Base-by-base conservation (phyloP, 1,140 invertebrate species). In the Penaeus japonicus region DNA sequence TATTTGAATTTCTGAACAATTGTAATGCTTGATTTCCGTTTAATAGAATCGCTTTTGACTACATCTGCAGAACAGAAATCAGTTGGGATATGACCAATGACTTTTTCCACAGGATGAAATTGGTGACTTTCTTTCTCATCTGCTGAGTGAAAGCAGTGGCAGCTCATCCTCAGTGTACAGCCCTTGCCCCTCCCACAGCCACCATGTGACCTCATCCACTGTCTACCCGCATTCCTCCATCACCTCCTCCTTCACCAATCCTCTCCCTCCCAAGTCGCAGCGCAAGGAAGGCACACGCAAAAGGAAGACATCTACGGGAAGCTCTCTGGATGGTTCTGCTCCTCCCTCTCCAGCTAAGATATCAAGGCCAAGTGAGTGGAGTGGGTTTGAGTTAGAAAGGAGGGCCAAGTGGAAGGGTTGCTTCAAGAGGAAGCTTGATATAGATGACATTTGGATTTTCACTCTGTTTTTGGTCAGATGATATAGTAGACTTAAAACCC, bases 31-130 rank as follows among this genome's bases (percentile, higher is more conserved):
- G 10, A 39, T 39, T 39, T 39, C 35, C 2, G 7, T 39, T 7
- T 39, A 2, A 39, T 39, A 39, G 35, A n/a, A n/a, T n/a, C n/a
- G 2, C 35, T 4, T 7, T 39, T 39, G 35, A 39, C 2, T 39
- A 39, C 7, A 7, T 39, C 2, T 39, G 47, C 0, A 15, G 10
- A 47, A 47, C 47, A 12, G 47, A 47, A 47, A 7, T 77, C 84
- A 27, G 32, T 55, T 24, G 30, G 27, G 24, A 1, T 55, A n/a
- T 20, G 54, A 47, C n/a, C 30, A 30, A 79, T 79, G 84, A 80
- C 65, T 77, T 85, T 54, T 84, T 22, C 53, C 32, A 12, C 59
- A 89, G 87, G 87, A 89, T 80, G 87, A 89, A 65, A 89, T 89
- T 55, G 87, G 87, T 27, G 87, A 89, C 62, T 89, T 89, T 57